Base-by-base conservation (phyloP, 1,140 invertebrate genomes). In the Dufourea novaeangliae region DNA sequence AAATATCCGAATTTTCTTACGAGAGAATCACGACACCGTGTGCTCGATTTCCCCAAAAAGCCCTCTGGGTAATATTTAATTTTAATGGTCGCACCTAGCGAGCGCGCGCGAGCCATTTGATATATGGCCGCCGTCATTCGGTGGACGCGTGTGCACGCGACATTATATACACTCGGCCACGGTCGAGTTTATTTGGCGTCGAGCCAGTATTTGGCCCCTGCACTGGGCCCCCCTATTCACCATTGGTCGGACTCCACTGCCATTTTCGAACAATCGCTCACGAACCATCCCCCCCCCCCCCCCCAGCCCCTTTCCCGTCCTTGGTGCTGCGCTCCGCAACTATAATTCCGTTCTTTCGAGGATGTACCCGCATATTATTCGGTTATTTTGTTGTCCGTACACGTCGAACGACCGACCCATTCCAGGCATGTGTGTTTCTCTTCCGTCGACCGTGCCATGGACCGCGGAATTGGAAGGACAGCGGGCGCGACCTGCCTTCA, bases 371-470 rank as follows among this genome's bases (percentile, higher is more conserved):
- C 63, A 70, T 79, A 78, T 84, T 82, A 83, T 81, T 73, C 80
- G 85, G 77, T 87, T 84, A 86, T 84, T 88, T 88, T 44, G 86
- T 78, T 79, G 77, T 82, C 83, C 74, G 84, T 63, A 86, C 85
- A 88, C 85, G 86, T 87, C 77, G 78, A 79, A 77, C 68, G 68
- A 22, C 56, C 56, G 64, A 64, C 41, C 66, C 74, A 80, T 85
- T 85, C 69, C 62, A 32, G 59, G 62, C 78, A 73, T 68, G 68
- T 76, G 84, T 69, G 56, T 78, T 57, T 59, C 77, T 59, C 64
- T 39, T 29, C n/a, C 52, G 29, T 62, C 56, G 64, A 32, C 46
- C 8, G 11, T n/a, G 46, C 22, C 37, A 69, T 27, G 25, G 46
- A 41, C 52, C 20, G 34, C 46, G 32, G 50, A 39, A 73, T 54